phyloP scores from a whole-genome alignment of 2,797 vertebrate species.

The Myiotriccus ornatus region DNA sequence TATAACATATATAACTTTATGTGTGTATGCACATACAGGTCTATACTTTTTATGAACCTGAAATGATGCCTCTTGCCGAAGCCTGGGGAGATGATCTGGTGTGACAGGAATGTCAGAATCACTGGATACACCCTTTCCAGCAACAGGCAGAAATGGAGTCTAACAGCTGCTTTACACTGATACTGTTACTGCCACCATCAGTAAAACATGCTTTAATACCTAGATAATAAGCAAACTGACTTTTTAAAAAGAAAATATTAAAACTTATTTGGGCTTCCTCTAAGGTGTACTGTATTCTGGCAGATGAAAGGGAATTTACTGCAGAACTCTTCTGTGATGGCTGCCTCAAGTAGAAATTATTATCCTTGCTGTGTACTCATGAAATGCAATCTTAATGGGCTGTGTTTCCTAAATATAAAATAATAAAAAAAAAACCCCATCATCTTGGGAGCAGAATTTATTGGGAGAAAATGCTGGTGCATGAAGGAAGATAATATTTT shows the following conservation, averaged over 20 bases:
- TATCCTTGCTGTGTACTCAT: not conserved
- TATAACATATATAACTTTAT: not conserved
- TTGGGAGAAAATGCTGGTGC: not conserved
- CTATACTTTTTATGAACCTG: not conserved
- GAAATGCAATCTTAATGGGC: not conserved
- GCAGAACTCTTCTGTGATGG: not conserved
- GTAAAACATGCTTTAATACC: not conserved
- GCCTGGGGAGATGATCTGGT: not conserved
- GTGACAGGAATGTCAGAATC: slow-evolving; percentile 9
- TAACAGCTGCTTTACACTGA: not conserved
- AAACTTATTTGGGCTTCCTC: not conserved
- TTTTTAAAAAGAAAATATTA: not conserved
- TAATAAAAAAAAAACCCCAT: not conserved
- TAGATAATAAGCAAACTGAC: not conserved
- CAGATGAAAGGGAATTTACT: not conserved
- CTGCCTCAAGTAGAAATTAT: not conserved
- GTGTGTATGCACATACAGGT: not conserved
- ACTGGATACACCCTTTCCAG: not conserved
- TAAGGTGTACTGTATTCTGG: not conserved
- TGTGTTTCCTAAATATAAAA: not conserved
- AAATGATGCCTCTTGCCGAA: not conserved
- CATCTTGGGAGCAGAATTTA: not conserved
- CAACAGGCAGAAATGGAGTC: not conserved
- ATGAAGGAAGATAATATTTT: not conserved
- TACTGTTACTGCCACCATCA: not conserved